A percentile compares a stretch with the other conserved stretches of the same genome.
phyloP scores from a whole-genome alignment of 2,797 vertebrate genomes.

The Cottoperca gobio region DNA sequence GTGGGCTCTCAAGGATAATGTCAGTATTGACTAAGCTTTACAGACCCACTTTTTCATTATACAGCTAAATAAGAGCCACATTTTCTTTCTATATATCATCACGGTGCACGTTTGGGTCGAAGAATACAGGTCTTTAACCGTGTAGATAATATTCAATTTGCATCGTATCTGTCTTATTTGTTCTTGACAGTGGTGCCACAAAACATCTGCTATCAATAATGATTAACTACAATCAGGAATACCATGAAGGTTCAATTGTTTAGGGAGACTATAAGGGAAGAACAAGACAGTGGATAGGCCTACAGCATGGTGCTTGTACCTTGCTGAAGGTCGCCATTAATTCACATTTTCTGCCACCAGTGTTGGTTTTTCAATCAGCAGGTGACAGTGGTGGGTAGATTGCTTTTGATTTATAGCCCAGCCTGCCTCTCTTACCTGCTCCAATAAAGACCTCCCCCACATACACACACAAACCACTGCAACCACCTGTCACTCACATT shows the following conservation, averaged over 20 bases:
- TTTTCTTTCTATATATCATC: not conserved
- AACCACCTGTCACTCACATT: slow-evolving; percentile 34
- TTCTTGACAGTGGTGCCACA: not conserved
- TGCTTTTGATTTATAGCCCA: slow-evolving; percentile 69
- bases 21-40: slow-evolving; percentile 2
- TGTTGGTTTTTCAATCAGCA: slow-evolving; percentile 73
- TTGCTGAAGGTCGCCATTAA: slow-evolving; percentile 62
- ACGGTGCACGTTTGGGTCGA: not conserved
- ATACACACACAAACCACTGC: slow-evolving; percentile 5
- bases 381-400: slow-evolving; percentile 62
- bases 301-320: slow-evolving; percentile 20
- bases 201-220: slow-evolving; percentile 10
- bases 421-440: slow-evolving; percentile 41
- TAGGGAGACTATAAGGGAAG: slow-evolving; percentile 9
- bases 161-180: not conserved
- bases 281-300: slow-evolving; percentile 29
- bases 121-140: not conserved
- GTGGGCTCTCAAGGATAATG: slow-evolving; percentile 1
- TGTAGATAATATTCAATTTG: not conserved
- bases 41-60: not conserved
- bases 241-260: slow-evolving; percentile 7
- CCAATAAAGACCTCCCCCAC: slow-evolving; percentile 40
- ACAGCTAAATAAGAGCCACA: not conserved
- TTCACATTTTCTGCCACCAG: slow-evolving; percentile 60
- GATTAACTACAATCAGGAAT: slow-evolving; percentile 4